Evolutionary conservation across 2,888 invertebrate species (phyloP), one percentile per base, ranked within the genome.

Genomic region (Meandrusa payeni): DNA sequence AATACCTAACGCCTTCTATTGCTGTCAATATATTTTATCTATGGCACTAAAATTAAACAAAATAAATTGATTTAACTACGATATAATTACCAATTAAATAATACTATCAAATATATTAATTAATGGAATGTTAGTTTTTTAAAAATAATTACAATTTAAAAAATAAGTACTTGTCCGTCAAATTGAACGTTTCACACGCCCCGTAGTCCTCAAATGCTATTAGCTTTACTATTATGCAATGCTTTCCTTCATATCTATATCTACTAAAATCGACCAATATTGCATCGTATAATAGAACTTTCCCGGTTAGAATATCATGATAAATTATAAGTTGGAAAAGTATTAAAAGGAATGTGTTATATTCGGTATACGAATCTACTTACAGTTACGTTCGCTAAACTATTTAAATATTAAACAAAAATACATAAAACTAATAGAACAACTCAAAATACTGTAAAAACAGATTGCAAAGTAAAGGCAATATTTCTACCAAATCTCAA

Each of bases 41-140:
- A 82, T 82, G 81, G 81, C 81, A 82, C 80, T 79, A 76, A 55
- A 51, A 65, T 61, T 68, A 61, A 60, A 60, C 22, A 60, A 48
- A 39, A 46, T 43, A 48, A 40, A 37, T 39, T 29, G 12, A 6
- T 36, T 29, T 15, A 15, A 6, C n/a, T 12, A 31, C 22, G 39
- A 48, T 48, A 48, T 47, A 52, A 50, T 41, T 47, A 46, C 46
- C 49, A 43, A 45, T 41, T 44, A 53, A n/a, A 48, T 48, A 53
- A 48, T 52, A 45, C 36, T 51, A 49, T 31, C 31, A 49, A 47
- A 42, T 43, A 48, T 39, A 47, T 50, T 51, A 51, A 51, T 36
- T 5, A 24, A 51, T 57, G 66, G 63, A 66, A 64, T 64, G 66
- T 64, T 42, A 51, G 39, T 50, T 41, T 48, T 51, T 41, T 46